These are phyloP conservation scores for Brachymystax lenok DNA, from an alignment of 2,797 vertebrate genomes.

Conservation along the genomic window DNA sequence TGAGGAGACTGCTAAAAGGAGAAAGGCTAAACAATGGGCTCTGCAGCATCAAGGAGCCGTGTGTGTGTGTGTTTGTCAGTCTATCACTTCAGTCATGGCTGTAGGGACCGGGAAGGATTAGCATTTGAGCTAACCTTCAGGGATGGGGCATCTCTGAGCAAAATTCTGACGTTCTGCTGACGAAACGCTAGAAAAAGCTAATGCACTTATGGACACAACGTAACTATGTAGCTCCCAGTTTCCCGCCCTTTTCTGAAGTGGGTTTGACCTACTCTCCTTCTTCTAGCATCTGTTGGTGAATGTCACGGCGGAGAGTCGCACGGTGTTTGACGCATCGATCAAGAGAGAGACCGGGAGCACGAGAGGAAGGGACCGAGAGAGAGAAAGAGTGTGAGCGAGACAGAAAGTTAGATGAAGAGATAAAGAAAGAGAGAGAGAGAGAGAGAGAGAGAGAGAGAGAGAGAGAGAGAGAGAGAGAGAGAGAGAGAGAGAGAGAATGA, in stretches of 20 bases:
- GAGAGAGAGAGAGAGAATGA: not conserved
- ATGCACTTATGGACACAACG: not conserved
- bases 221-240: constrained; percentile 14
- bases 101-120: constrained; percentile 14
- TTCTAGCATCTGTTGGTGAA: constrained; percentile 37
- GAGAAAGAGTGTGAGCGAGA: not conserved
- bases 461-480: not conserved
- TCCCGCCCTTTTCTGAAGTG: constrained; percentile 15
- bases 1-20: constrained; percentile 47
- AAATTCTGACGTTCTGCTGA: constrained; percentile 24
- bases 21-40: constrained; percentile 60
- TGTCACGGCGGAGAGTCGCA: constrained; percentile 13
- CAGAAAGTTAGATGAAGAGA: not conserved
- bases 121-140: constrained; percentile 59
- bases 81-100: constrained; percentile 38
- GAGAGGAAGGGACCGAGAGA: not conserved
- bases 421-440: not conserved
- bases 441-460: not conserved
- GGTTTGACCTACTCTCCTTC: constrained; percentile 37
- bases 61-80: not conserved
- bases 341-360: not conserved
- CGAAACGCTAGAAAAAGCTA: constrained; percentile 1
- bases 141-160: constrained; percentile 35
- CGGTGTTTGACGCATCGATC: not conserved
- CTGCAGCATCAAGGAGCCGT: constrained; percentile 12